A percentile compares a stretch with the other conserved stretches of the same genome.
These are phyloP conservation scores for Seira musarum DNA, from an alignment of 2,888 invertebrate species.

Conservation along the genomic window DNA sequence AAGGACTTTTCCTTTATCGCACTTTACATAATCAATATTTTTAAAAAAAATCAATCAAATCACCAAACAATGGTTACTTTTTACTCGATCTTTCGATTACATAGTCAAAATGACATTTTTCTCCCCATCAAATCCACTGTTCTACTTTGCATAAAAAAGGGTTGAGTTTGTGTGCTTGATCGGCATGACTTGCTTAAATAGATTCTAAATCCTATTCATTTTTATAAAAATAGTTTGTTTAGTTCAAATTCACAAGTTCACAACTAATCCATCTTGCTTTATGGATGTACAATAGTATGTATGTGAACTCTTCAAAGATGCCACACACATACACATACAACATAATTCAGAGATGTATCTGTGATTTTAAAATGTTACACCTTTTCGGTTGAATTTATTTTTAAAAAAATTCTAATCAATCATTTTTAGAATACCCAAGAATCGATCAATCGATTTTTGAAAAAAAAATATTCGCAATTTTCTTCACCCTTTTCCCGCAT, in stretches of 20 bases:
- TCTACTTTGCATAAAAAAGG: constrained; percentile 2
- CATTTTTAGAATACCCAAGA: background rate
- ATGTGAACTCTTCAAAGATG: too few species aligned
- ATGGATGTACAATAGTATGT: background rate
- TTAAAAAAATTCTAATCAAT: too few species aligned
- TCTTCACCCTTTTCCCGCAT: constrained; percentile 46
- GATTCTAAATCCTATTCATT: background rate
- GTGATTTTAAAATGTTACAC: background rate
- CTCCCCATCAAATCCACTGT: background rate
- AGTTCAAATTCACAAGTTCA: constrained; percentile 13
- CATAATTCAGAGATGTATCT: too few species aligned
- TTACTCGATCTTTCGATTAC: background rate
- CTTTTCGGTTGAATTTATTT: background rate
- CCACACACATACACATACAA: background rate
- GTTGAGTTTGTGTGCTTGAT: background rate
- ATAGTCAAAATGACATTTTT: constrained; percentile 12
- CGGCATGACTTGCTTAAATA: background rate
- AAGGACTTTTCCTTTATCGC: too few species aligned
- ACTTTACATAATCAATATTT: too few species aligned
- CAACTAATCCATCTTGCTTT: constrained; percentile 4
- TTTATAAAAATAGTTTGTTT: background rate
- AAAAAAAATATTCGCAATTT: constrained; percentile 11
- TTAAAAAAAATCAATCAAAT: constrained; percentile 11
- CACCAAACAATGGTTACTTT: background rate
- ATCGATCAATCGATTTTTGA: constrained; percentile 6